Percentiles rank a stretch among this genome's conserved stretches.
These are phyloP conservation scores for Nomada goodeniana DNA, from an alignment of 2,888 invertebrate genomes.

Conservation along the genomic window DNA sequence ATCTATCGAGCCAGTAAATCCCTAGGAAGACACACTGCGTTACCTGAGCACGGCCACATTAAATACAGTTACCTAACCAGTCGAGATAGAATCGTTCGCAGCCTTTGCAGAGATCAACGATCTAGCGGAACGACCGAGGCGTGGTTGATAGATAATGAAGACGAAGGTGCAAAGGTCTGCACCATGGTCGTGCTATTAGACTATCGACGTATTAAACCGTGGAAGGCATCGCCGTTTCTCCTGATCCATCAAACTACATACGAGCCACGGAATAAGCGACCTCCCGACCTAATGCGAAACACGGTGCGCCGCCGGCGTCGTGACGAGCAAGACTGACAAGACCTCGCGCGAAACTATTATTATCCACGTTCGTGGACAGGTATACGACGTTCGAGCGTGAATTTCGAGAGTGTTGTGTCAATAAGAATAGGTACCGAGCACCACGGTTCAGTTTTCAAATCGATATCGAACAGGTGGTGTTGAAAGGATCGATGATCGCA, in stretches of 20 bases:
- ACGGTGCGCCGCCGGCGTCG: slow-evolving; percentile 42
- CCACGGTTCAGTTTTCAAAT: slow-evolving; percentile 7
- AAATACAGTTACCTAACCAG: slow-evolving; percentile 54
- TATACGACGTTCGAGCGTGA: not conserved
- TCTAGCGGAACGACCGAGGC: slow-evolving; percentile 66
- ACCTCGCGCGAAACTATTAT: not conserved
- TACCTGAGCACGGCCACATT: slow-evolving; percentile 28
- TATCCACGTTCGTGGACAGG: not conserved
- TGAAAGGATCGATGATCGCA: not conserved
- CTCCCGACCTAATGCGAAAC: slow-evolving; percentile 25
- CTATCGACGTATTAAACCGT: slow-evolving; percentile 67
- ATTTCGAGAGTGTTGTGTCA: slow-evolving; percentile 30
- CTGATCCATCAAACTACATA: slow-evolving; percentile 39
- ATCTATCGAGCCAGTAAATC: slow-evolving; percentile 41
- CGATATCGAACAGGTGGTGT: slow-evolving; percentile 4
- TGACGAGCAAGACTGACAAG: slow-evolving; percentile 36
- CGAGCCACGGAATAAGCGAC: slow-evolving; percentile 41
- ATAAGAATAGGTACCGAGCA: slow-evolving; percentile 9
- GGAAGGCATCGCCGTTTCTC: slow-evolving; percentile 57
- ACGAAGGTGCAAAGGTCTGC: slow-evolving; percentile 72
- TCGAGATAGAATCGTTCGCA: slow-evolving; percentile 50
- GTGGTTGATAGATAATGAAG: slow-evolving; percentile 71
- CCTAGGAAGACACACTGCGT: slow-evolving; percentile 22
- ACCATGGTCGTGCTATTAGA: slow-evolving; percentile 61
- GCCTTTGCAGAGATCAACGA: slow-evolving; percentile 63